Percentiles rank a stretch among this genome's conserved stretches.
phyloP scores from a whole-genome alignment of 1,140 invertebrate genomes.

The Pissodes strobi region DNA sequence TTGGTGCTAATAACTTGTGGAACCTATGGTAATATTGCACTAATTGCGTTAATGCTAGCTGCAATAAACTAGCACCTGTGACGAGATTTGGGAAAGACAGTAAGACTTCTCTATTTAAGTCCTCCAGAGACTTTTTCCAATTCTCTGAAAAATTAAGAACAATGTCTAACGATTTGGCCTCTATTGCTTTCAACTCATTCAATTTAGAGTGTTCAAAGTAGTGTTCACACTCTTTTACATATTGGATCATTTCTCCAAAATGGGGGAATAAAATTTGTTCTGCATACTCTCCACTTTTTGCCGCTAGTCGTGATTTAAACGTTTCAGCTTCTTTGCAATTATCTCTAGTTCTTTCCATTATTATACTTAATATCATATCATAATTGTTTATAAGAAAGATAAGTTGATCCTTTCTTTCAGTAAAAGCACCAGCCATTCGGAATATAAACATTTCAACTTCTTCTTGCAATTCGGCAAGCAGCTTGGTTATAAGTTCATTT shows the following conservation, averaged over 20 bases:
- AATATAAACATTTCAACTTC: constrained; percentile 94
- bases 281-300: constrained; percentile 91
- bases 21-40: constrained; percentile 98
- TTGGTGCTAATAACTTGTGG: constrained; percentile 91
- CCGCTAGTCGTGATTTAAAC: constrained; percentile 88
- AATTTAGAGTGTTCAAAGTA: constrained; percentile 80
- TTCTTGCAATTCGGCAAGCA: constrained; percentile 83
- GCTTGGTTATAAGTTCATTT: constrained; percentile 75
- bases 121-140: constrained; percentile 95
- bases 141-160: constrained; percentile 87
- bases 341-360: constrained; percentile 91
- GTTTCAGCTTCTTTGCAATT: constrained; percentile 94
- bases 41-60: constrained; percentile 92
- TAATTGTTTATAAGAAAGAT: constrained; percentile 99
- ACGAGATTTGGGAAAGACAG: constrained; percentile 95
- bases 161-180: constrained; percentile 79
- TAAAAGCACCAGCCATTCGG: constrained; percentile 93
- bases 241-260: constrained; percentile 95
- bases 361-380: constrained; percentile 91
- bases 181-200: constrained; percentile 79
- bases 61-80: constrained; percentile 90
- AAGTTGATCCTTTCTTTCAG: constrained; percentile 89
- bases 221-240: constrained; percentile 94
- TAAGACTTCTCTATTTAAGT: constrained; percentile 92
- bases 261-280: constrained; percentile 95